A percentile compares a stretch with the other conserved stretches of the same genome.
Conservation (phyloP, 2,797 vertebrate genomes). For the Aulostomus chinensis region DNA sequence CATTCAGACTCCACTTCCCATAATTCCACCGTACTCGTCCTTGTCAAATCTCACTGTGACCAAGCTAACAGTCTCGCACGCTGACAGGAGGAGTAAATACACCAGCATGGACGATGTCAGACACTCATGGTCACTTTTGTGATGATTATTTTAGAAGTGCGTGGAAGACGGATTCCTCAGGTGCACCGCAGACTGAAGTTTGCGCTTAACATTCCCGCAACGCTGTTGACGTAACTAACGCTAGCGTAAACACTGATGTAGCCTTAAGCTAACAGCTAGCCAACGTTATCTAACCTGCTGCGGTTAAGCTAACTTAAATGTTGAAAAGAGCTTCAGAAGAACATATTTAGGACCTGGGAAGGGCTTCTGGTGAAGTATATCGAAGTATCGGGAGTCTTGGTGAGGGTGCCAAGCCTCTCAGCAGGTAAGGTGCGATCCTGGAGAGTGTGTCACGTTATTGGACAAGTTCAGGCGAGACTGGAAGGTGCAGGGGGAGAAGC, state of each 20-base stretch:
- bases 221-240: conserved; percentile 5
- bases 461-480: conserved; percentile 27
- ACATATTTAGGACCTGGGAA: conserved; percentile 4
- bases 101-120: conserved; percentile 44
- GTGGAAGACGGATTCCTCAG: conserved; percentile 1
- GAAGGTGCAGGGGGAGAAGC: not conserved
- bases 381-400: not conserved
- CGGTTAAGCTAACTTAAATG: conserved; percentile 28
- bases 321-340: conserved; percentile 1
- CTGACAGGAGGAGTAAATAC: conserved; percentile 44
- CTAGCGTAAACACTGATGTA: conserved; percentile 9
- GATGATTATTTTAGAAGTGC: not conserved
- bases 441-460: conserved; percentile 4
- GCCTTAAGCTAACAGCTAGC: conserved; percentile 62
- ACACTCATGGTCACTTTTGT: conserved; percentile 38
- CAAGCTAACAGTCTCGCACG: conserved; percentile 14
- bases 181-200: not conserved
- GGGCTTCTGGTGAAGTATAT: not conserved
- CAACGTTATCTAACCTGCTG: conserved; percentile 40
- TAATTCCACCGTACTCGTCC: conserved; percentile 56
- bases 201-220: not conserved
- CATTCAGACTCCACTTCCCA: conserved; percentile 74
- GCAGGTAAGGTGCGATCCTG: conserved; percentile 31
- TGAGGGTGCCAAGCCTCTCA: not conserved
- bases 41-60: conserved; percentile 50